Base-by-base conservation (phyloP, 2,113 vertebrate species). In the Poeciliopsis retropinna region DNA sequence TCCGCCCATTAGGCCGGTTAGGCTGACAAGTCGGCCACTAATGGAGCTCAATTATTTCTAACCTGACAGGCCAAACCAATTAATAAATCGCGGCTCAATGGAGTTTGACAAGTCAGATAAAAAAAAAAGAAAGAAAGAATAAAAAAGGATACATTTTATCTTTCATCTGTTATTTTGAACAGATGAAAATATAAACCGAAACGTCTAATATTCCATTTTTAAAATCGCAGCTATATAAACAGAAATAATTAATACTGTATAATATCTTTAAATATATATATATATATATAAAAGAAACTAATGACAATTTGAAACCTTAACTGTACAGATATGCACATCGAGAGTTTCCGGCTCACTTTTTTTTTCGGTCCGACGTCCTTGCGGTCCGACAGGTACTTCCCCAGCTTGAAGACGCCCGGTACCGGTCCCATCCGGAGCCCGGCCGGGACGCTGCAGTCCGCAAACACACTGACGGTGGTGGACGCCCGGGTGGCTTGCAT, bases 321-420 rank as follows among this genome's bases (percentile, higher is more conserved):
- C 15, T 51, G 1, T 51, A 51, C 7, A 29, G 5, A 30, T 62
- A 14, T 67, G 4, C n/a, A 14, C 7, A 8, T 47, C 3, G 25
- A 30, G 0, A 12, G 2, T 47, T 44, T 30, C 1, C 0, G 71
- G 74, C 92, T 87, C 94, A 98, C 98, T 96, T 98, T 99, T 94
- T 98, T 98, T 92, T 96, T 98, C 72, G 95, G 94, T 95, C 96
- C 97, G 70, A 95, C 94, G 84, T 99, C 98, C 87, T 95, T 98
- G 83, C 97, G 97, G 90, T 99, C 98, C 75, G 97, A 96, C 91
- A 97, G 93, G 94, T 97, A 98, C 94, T 98, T 98, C 88, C 98
- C 98, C 86, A 99, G 94, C 93, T 96, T 98, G 94, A 97, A 99
- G 94, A 94, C 90, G 83, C 97, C 97, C 28, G 96, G 95, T 71